phyloP scores from a whole-genome alignment of 2,113 vertebrate species.

The Apus apus region DNA sequence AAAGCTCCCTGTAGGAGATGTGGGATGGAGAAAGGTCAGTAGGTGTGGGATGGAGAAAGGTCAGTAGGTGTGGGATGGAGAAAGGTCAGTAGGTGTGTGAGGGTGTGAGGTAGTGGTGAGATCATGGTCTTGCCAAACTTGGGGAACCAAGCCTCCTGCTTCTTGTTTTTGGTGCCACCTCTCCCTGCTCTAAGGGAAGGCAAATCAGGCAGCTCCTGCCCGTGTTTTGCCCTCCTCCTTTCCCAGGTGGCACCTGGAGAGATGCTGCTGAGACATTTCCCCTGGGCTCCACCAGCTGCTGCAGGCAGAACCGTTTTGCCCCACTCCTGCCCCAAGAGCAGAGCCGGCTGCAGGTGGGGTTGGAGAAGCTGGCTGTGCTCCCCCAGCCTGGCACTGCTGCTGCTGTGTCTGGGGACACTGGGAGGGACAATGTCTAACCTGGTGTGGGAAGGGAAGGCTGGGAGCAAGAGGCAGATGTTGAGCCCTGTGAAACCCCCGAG shows the following conservation, averaged over 20 bases:
- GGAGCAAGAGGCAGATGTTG: background rate
- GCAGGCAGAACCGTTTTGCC: too few relatives aligned
- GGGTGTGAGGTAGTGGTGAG: background rate
- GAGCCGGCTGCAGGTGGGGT: background rate
- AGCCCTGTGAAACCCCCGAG: background rate
- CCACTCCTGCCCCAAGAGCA: accelerated
- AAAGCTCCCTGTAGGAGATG: background rate
- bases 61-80: background rate
- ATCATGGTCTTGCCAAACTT: accelerated
- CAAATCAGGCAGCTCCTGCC: too few relatives aligned
- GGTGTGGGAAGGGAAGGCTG: accelerated
- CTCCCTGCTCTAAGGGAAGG: background rate
- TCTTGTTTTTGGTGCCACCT: background rate
- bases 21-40: background rate
- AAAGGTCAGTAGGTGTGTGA: background rate
- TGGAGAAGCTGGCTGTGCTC: background rate
- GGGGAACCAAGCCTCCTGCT: background rate
- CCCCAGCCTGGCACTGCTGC: background rate
- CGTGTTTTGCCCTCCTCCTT: accelerated
- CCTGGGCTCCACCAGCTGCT: accelerated
- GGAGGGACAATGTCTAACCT: background rate
- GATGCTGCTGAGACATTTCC: background rate
- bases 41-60: too few relatives aligned
- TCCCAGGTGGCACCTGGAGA: background rate
- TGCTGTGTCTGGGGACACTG: too few relatives aligned